Base-by-base conservation (phyloP, 1,140 invertebrate genomes). In the Pseudomyrmex pallidus region DNA sequence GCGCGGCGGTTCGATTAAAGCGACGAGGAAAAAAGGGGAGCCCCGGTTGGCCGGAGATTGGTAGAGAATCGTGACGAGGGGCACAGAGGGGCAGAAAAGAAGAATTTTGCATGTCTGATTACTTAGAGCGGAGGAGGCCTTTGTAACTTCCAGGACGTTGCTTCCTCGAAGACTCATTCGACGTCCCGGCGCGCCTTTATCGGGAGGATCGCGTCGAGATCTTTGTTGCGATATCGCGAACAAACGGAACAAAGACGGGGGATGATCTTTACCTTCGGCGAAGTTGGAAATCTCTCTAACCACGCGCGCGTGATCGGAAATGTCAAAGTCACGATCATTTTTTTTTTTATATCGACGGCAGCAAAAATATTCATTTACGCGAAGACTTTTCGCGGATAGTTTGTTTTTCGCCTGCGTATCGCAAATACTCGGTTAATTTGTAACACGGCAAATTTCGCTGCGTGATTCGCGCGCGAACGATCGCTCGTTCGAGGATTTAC, bases 71-170 rank as follows among this genome's bases (percentile, higher is more conserved):
- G 46, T 74, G 22, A 74, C 25, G 74, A 85, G 70, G 59, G 57
- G 35, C 48, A 48, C 9, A 82, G 76, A 66, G 63, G 62, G 74
- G 78, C 12, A 84, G 76, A 89, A 89, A 89, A 89, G 87, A 64
- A 89, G 87, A 85, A 88, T 89, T 89, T 89, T 89, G 87, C 87
- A 89, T 89, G 87, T 89, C 87, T 89, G 87, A 89, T 89, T 89
- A 89, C 87, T 89, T 88, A 88, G 74, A 78, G 64, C 74, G 87
- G 74, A 76, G 86, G 62, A 88, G 82, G 64, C 70, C 70, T 83
- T 89, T 89, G 87, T 88, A 85, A 86, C 72, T 86, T 50, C 54
- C 25, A 67, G 22, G 25, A 88, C 77, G 78, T 86, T 89, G 68
- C 73, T 84, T 74, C 56, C 74, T 52, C 67, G 84, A 88, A 85